Evolutionary conservation across 2,888 invertebrate genomes (phyloP).

Genomic region (Halictus quadricinctus): DNA sequence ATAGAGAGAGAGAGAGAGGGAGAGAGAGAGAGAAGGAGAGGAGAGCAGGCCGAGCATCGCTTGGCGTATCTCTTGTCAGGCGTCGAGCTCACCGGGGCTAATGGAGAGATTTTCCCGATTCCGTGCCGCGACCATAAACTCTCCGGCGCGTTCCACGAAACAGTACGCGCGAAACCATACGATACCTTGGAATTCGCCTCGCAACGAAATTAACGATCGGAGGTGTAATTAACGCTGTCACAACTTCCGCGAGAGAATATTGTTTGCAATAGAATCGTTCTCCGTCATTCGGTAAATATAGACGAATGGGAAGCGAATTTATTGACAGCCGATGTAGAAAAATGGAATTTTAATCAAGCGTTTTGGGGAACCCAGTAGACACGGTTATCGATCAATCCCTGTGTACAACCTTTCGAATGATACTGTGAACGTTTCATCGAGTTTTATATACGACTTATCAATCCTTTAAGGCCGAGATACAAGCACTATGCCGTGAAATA

Average conservation of each 20-base stretch:
- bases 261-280: background rate
- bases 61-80: conserved; percentile 49
- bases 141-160: background rate
- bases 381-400: too few relatives aligned
- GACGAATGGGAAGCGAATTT: background rate
- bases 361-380: too few relatives aligned
- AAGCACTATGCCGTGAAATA: too few relatives aligned
- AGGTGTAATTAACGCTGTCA: conserved; percentile 43
- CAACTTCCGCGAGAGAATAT: conserved; percentile 28
- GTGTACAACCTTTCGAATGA: too few relatives aligned
- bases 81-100: conserved; percentile 62
- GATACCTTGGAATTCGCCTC: background rate
- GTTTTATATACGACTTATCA: too few relatives aligned
- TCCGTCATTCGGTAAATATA: background rate
- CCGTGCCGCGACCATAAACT: conserved; percentile 17
- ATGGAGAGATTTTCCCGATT: conserved; percentile 40
- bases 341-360: too few relatives aligned
- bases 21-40: conserved; percentile 11
- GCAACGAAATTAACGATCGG: conserved; percentile 35
- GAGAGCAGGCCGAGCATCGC: conserved; percentile 2
- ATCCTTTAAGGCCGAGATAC: too few relatives aligned
- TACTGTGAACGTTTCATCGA: too few relatives aligned
- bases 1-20: conserved; percentile 3
- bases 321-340: too few relatives aligned
- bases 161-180: conserved; percentile 7